phyloP scores from a whole-genome alignment of 2,888 invertebrate genomes.

The Lasioglossum marginatum region DNA sequence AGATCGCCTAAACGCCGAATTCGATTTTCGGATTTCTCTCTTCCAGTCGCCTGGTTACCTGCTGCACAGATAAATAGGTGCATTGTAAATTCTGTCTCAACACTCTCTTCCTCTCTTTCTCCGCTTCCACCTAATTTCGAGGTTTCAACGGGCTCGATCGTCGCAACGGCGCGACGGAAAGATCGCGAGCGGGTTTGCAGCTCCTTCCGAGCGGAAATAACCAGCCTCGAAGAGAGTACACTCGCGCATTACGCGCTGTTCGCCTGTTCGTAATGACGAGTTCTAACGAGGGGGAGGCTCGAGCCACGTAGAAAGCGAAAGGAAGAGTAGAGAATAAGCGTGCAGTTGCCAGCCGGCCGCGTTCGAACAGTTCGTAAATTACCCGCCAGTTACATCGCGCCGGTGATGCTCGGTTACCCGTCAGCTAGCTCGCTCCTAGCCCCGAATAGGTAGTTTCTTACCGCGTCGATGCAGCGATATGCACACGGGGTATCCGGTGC shows the following conservation, averaged over 20 bases:
- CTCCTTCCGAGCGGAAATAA: conserved; percentile 69
- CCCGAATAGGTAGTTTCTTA: conserved; percentile 15
- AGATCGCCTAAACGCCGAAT: neutral
- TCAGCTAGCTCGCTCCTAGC: neutral
- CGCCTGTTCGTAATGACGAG: conserved; percentile 67
- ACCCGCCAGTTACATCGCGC: conserved; percentile 59
- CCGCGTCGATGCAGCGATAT: neutral
- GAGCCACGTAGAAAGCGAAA: conserved; percentile 29
- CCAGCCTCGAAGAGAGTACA: conserved; percentile 54
- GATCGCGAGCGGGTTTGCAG: conserved; percentile 14
- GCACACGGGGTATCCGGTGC: neutral
- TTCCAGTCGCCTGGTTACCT: neutral
- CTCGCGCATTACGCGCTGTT: conserved; percentile 39
- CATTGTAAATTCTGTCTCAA: neutral
- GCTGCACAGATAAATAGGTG: neutral
- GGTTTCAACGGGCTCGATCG: neutral
- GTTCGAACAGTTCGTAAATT: conserved; percentile 74
- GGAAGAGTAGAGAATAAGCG: conserved; percentile 29
- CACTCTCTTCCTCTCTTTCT: neutral
- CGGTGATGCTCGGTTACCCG: conserved; percentile 34
- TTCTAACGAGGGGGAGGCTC: conserved; percentile 12
- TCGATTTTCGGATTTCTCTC: neutral
- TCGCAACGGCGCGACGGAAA: neutral
- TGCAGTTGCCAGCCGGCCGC: conserved; percentile 51
- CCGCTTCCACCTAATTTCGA: conserved; percentile 15